These are phyloP conservation scores for Meiosimyza platycephala DNA, from an alignment of 2,888 invertebrate species.

Conservation along the genomic window DNA sequence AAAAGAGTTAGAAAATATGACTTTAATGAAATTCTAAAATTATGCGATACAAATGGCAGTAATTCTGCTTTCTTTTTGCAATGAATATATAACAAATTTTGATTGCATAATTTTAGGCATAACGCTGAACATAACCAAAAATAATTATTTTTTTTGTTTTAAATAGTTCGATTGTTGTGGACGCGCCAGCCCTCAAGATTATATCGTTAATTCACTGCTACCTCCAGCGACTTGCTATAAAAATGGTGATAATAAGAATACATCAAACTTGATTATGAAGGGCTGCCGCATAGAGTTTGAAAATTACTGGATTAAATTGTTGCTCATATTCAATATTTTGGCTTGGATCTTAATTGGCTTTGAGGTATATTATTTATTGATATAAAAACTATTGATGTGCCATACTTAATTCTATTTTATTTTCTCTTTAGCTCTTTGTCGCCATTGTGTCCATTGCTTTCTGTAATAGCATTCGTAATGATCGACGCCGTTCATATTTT, in stretches of 20 bases:
- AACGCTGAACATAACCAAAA: neutral
- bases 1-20: too few relatives aligned
- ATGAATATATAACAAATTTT: neutral
- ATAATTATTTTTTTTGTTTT: too few relatives aligned
- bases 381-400: neutral
- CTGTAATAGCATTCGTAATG: conserved; percentile 86
- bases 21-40: too few relatives aligned
- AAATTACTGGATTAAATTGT: conserved; percentile 56
- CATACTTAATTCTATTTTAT: conserved; percentile 7
- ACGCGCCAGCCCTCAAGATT: conserved; percentile 60
- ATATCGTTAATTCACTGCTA: conserved; percentile 56
- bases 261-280: conserved; percentile 54
- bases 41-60: too few relatives aligned
- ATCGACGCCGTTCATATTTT: conserved; percentile 77
- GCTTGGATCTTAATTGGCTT: conserved; percentile 51
- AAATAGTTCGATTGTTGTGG: conserved; percentile 61
- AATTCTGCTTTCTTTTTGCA: too few relatives aligned
- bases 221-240: conserved; percentile 60
- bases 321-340: conserved; percentile 54
- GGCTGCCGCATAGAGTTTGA: conserved; percentile 58
- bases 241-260: conserved; percentile 50
- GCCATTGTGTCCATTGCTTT: conserved; percentile 86
- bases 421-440: conserved; percentile 68
- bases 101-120: neutral
- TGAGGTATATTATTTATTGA: conserved; percentile 50